phyloP scores from a whole-genome alignment of 2,113 vertebrate genomes.

The Tapirus terrestris region DNA sequence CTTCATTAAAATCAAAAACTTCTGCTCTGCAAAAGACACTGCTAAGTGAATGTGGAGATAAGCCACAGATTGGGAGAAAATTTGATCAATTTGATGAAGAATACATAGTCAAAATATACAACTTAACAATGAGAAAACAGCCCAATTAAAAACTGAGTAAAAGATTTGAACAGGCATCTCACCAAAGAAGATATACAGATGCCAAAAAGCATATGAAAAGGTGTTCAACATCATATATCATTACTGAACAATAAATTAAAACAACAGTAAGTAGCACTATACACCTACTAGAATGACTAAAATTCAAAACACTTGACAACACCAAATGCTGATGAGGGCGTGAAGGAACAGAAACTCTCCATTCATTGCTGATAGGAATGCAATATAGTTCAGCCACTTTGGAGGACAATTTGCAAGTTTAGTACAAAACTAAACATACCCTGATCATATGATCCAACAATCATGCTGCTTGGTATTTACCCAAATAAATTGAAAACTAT shows the following conservation, averaged over 20 bases:
- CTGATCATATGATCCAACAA: background rate
- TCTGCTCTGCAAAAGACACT: background rate
- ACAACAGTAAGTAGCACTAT: too few species aligned
- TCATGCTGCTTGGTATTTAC: background rate
- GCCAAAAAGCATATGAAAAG: background rate
- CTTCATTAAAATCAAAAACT: background rate
- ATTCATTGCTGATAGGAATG: background rate
- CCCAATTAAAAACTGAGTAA: background rate
- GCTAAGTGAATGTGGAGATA: background rate
- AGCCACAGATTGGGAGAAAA: background rate
- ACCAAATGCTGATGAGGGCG: background rate
- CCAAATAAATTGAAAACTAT: background rate
- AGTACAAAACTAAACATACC: background rate
- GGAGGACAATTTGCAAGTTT: background rate
- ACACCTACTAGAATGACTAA: background rate
- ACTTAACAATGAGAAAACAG: background rate
- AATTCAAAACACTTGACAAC: background rate
- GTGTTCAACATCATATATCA: background rate
- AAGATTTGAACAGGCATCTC: background rate
- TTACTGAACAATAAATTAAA: background rate
- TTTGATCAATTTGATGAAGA: background rate
- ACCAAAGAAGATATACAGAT: background rate
- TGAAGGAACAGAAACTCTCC: background rate
- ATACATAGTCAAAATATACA: background rate
- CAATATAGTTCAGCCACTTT: background rate